A percentile compares a stretch with the other conserved stretches of the same genome.
Conservation (phyloP, 2,797 vertebrate genomes). For the Euthynnus affinis region DNA sequence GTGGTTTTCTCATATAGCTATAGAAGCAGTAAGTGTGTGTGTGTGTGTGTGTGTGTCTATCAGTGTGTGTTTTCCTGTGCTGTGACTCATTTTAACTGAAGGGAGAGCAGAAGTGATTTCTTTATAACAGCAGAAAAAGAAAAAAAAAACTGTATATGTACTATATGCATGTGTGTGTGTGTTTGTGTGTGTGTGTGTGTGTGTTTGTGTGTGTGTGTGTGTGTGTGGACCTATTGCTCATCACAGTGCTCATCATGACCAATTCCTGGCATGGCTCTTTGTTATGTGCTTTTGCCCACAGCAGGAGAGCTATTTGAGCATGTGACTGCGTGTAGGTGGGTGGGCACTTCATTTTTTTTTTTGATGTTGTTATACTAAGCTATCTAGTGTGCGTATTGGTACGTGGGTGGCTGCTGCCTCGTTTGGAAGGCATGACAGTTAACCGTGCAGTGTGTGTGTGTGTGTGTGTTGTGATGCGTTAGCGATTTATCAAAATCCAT, state of each 20-base stretch:
- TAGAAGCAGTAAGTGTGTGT: constrained; percentile 9
- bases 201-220: constrained; percentile 17
- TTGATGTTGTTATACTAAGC: constrained; percentile 46
- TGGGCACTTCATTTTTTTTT: constrained; percentile 48
- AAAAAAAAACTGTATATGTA: too few species aligned
- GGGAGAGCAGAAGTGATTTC: constrained; percentile 50
- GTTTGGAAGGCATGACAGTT: constrained; percentile 32
- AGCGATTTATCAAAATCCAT: constrained; percentile 16
- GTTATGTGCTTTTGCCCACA: constrained; percentile 57
- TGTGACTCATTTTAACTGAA: constrained; percentile 66
- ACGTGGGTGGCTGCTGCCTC: constrained; percentile 59
- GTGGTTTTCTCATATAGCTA: constrained; percentile 30
- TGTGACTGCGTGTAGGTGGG: constrained; percentile 61
- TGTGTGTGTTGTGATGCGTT: constrained; percentile 9
- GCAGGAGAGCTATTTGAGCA: constrained; percentile 61
- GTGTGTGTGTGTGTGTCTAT: too few species aligned
- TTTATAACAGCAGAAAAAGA: not conserved
- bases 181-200: constrained; percentile 4
- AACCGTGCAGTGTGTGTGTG: constrained; percentile 13
- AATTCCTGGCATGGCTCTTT: constrained; percentile 32
- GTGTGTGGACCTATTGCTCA: constrained; percentile 32
- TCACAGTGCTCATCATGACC: constrained; percentile 26
- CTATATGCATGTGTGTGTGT: too few species aligned
- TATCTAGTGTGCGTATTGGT: constrained; percentile 20
- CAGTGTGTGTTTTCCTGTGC: constrained; percentile 32